A percentile compares a stretch with the other conserved stretches of the same genome.
Evolutionary conservation across 1,140 invertebrate species (phyloP).

Genomic region (Diorhabda carinulata): DNA sequence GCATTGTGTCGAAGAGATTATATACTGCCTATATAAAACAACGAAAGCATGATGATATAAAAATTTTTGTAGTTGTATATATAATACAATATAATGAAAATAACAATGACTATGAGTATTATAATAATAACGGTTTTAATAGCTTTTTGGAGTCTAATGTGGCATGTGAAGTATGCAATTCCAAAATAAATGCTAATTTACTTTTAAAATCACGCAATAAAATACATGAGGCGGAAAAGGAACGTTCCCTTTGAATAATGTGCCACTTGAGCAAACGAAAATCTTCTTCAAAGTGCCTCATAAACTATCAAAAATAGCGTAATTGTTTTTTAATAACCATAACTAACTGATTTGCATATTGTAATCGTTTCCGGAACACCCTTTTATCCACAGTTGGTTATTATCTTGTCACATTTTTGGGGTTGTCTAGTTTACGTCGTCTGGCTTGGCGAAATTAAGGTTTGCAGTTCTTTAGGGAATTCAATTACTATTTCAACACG

Average conservation of each 20-base stretch:
- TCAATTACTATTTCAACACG: constrained; percentile 20
- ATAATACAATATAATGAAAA: too few species aligned
- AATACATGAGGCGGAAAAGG: constrained; percentile 29
- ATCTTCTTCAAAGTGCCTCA: constrained; percentile 27
- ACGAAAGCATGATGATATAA: too few species aligned
- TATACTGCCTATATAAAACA: too few species aligned
- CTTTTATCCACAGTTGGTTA: not conserved
- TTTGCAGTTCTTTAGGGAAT: constrained; percentile 13
- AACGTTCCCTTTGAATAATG: constrained; percentile 35
- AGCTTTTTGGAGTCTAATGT: too few species aligned
- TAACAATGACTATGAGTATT: too few species aligned
- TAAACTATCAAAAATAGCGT: constrained; percentile 20
- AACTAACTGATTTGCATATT: constrained; percentile 4
- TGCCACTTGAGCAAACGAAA: constrained; percentile 33
- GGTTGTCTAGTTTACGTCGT: constrained; percentile 12
- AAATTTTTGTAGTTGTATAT: too few species aligned
- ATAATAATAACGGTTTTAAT: too few species aligned
- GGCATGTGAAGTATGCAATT: constrained; percentile 26
- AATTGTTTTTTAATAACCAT: constrained; percentile 21
- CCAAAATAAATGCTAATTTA: constrained; percentile 30
- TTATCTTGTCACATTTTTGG: constrained; percentile 5
- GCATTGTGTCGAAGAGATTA: too few species aligned
- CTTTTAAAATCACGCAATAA: constrained; percentile 32
- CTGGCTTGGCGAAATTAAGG: not conserved
- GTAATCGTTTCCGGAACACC: constrained; percentile 6